Conservation (phyloP, 2,113 vertebrate genomes). For the Misgurnus anguillicaudatus region DNA sequence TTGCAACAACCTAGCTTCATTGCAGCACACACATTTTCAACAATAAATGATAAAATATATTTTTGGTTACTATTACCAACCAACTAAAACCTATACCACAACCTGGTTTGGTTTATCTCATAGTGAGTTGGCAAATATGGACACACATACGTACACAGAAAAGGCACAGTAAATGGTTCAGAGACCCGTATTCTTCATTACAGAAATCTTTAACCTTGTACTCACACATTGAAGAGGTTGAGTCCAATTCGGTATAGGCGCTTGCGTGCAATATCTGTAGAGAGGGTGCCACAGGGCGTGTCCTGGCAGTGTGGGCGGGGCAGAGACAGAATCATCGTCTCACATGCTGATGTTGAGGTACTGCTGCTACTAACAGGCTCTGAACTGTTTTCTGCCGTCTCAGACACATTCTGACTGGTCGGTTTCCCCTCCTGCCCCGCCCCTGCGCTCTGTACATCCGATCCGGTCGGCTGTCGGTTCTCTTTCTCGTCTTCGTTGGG, state of each 20-base stretch:
- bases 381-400: constrained; percentile 74
- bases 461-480: constrained; percentile 61
- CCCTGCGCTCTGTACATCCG: constrained; percentile 58
- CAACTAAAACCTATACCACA: too few species aligned
- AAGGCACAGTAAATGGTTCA: neutral
- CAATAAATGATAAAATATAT: too few species aligned
- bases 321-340: constrained; percentile 93
- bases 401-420: constrained; percentile 65
- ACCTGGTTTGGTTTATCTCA: too few species aligned
- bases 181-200: neutral
- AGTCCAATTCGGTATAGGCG: constrained; percentile 96
- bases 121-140: neutral
- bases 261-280: constrained; percentile 95
- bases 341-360: constrained; percentile 85
- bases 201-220: constrained; percentile 44
- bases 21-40: neutral
- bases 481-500: constrained; percentile 73
- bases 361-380: constrained; percentile 87
- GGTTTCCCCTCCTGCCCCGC: constrained; percentile 58
- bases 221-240: constrained; percentile 99
- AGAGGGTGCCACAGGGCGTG: constrained; percentile 90
- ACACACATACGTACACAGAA: neutral
- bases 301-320: constrained; percentile 95
- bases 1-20: neutral
- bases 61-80: too few species aligned